A percentile compares a stretch with the other conserved stretches of the same genome.
Evolutionary conservation across 2,797 vertebrate species (phyloP).

Genomic region (Gastrophryne carolinensis): DNA sequence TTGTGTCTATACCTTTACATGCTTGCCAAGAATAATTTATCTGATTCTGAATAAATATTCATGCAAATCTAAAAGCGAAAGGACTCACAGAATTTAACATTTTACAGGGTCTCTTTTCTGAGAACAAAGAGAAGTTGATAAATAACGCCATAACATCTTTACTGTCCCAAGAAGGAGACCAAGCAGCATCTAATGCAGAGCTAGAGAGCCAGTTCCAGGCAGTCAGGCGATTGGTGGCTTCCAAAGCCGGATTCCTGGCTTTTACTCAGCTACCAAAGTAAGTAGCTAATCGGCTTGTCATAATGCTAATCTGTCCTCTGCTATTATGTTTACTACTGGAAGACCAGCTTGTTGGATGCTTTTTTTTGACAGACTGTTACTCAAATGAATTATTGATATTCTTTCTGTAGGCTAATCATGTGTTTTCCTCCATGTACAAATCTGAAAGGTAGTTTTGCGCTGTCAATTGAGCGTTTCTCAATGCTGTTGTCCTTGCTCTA

Average conservation of each 20-base stretch:
- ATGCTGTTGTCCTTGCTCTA: too few species aligned
- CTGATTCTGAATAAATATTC: too few species aligned
- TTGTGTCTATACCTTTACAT: too few species aligned
- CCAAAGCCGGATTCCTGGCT: constrained; percentile 97
- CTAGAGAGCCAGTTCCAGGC: constrained; percentile 98
- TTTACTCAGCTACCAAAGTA: constrained; percentile 98
- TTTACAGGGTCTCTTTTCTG: constrained; percentile 91
- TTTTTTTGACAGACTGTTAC: background rate
- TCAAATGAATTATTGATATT: background rate
- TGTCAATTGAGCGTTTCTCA: too few species aligned
- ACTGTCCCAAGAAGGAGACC: constrained; percentile 89
- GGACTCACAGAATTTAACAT: too few species aligned
- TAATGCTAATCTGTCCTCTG: background rate
- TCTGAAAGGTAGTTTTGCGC: too few species aligned
- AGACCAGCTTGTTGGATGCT: background rate
- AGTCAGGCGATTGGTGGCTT: constrained; percentile 91
- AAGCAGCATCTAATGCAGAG: constrained; percentile 81
- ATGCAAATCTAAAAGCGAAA: too few species aligned
- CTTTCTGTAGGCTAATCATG: too few species aligned
- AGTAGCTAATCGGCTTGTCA: constrained; percentile 57
- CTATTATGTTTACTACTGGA: background rate
- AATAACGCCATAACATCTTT: constrained; percentile 95
- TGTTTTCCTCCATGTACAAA: background rate
- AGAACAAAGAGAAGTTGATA: constrained; percentile 99
- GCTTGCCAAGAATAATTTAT: too few species aligned